phyloP scores from a whole-genome alignment of 2,113 vertebrate species.

The Neolamprologus toae region DNA sequence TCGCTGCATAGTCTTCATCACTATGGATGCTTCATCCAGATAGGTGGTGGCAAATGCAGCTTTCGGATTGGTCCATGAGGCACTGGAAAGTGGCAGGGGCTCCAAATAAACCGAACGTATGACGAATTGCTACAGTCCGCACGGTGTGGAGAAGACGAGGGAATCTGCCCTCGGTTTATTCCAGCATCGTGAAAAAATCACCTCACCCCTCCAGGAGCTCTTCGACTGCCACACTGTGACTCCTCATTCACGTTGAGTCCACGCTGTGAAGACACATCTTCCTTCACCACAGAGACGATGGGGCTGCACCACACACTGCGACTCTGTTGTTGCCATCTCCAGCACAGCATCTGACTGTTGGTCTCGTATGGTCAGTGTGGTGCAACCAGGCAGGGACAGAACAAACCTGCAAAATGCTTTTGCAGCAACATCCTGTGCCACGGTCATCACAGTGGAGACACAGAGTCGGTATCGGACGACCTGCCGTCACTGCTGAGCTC shows the following conservation, averaged over 20 bases:
- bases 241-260: accelerated
- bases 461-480: accelerated
- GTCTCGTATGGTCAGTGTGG: not conserved
- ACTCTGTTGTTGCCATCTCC: not conserved
- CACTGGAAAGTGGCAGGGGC: not conserved
- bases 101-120: not conserved
- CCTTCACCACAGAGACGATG: not conserved
- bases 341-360: not conserved
- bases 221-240: accelerated
- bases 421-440: not conserved
- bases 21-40: not conserved
- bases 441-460: not conserved
- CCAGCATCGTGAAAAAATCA: not conserved
- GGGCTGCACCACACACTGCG: accelerated
- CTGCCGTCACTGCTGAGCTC: not conserved
- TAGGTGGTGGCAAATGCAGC: not conserved
- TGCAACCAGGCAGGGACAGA: not conserved
- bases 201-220: not conserved
- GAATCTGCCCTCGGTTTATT: not conserved
- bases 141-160: not conserved
- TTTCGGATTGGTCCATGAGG: not conserved
- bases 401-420: not conserved
- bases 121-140: not conserved
- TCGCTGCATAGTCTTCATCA: not conserved
- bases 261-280: not conserved